Base-by-base conservation (phyloP, 2,888 invertebrate genomes). In the Hirtodrosophila cameraria region DNA sequence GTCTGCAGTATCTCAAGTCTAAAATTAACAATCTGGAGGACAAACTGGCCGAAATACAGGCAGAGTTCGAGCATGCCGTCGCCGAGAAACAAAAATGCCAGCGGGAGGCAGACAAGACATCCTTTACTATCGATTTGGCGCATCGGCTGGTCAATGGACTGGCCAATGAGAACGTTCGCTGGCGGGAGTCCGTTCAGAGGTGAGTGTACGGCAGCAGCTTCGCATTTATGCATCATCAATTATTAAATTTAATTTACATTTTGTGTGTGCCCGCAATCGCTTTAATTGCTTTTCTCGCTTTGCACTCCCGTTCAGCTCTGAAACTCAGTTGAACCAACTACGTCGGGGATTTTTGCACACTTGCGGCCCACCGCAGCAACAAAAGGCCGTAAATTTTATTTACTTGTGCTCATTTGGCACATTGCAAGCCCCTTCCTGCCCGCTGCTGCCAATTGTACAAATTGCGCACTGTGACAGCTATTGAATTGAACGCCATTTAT, bases 121-220 rank as follows among this genome's bases (percentile, higher is more conserved):
- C 96, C 8, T 93, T 94, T 62, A 97, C 97, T 45, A 98, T 99
- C 68, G 96, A 96, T 89, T 92, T 99, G 73, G 98, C 99, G 3
- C 97, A 98, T 89, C 92, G 98, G 79, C 92, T 99, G 20, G 97
- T 99, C 0, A 97, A 97, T 85, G 98, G 98, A 12, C 92, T 99
- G 68, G 97, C 96, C 28, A 97, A 98, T 0, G 98, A 99, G 90
- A 98, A 98, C 55, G 58, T 91, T 13, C 89, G 91, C 23, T 91
- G 91, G 91, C 88, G 83, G 28, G 89, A 90, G 41, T 90, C 90
- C 1, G 88, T 91, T 8, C 87, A 89, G 36, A 90, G 89, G 90
- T 90, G 75, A 75, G 70, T 53, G 13, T n/a, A n/a, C n/a, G 11
- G n/a, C 35, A 35, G 42, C 15, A 20, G 28, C 59, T 49, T 48